Percentiles rank a stretch among this genome's conserved stretches.
Conservation (phyloP, 2,888 invertebrate genomes). For the Netelia virgata region DNA sequence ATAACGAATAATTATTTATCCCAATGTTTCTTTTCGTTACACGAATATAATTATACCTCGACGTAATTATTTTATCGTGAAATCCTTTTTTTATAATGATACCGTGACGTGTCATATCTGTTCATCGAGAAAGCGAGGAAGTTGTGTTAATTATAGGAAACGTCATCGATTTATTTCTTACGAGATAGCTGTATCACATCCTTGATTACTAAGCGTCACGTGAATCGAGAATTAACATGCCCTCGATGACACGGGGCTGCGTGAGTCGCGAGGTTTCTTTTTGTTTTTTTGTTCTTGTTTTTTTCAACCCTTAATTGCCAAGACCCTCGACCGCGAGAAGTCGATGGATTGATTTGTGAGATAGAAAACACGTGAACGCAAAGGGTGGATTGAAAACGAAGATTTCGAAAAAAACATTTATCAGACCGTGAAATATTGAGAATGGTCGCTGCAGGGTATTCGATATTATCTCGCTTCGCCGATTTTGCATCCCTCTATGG, state of each 20-base stretch:
- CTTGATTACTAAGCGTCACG: constrained; percentile 40
- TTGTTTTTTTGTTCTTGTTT: background rate
- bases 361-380: constrained; percentile 3
- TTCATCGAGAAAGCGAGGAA: background rate
- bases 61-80: background rate
- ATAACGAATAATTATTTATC: background rate
- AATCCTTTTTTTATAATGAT: background rate
- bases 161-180: background rate
- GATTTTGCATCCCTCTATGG: background rate
- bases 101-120: background rate
- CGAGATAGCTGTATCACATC: background rate
- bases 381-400: background rate
- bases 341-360: constrained; percentile 25
- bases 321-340: constrained; percentile 4
- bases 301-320: constrained; percentile 21
- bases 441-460: background rate
- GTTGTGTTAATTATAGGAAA: background rate
- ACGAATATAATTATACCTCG: background rate
- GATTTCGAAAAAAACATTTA: background rate
- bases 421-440: background rate
- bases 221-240: constrained; percentile 60
- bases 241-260: constrained; percentile 15
- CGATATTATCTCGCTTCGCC: background rate
- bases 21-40: background rate
- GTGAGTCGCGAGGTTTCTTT: background rate